phyloP scores from a whole-genome alignment of 2,888 invertebrate genomes.

The Amphimallon solstitiale region DNA sequence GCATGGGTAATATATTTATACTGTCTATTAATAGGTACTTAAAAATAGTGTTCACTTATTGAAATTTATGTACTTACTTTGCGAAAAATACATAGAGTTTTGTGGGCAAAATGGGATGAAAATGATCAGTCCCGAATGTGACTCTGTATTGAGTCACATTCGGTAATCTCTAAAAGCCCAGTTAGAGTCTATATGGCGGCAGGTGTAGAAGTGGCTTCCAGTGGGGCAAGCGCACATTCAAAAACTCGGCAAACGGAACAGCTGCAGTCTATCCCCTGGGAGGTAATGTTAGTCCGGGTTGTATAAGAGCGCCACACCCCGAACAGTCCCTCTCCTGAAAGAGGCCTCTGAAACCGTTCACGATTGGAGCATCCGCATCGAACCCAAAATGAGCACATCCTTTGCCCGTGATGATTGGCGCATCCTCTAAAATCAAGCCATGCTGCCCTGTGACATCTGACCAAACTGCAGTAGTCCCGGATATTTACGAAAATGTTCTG shows the following conservation, averaged over 20 bases:
- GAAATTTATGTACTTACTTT: too few species aligned
- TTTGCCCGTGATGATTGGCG: conserved; percentile 49
- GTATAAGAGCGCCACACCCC: conserved; percentile 47
- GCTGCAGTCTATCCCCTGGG: conserved; percentile 48
- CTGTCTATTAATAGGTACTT: too few species aligned
- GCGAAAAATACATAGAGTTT: too few species aligned
- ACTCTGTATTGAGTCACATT: conserved; percentile 14
- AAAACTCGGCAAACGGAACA: conserved; percentile 49
- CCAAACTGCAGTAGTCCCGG: conserved; percentile 44
- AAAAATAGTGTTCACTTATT: too few species aligned
- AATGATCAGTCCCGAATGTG: neutral
- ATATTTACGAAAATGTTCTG: conserved; percentile 60
- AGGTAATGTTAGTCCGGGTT: conserved; percentile 39
- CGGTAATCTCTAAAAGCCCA: conserved; percentile 9
- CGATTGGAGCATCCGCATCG: conserved; percentile 47
- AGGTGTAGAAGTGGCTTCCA: conserved; percentile 59
- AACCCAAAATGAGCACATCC: conserved; percentile 50
- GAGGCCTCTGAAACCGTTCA: conserved; percentile 42
- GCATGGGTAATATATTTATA: too few species aligned
- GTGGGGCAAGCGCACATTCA: conserved; percentile 52
- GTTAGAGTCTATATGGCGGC: conserved; percentile 42
- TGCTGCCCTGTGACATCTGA: conserved; percentile 50
- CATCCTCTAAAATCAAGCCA: conserved; percentile 48
- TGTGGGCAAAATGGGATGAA: neutral
- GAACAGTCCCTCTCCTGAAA: conserved; percentile 47